Evolutionary conservation across 2,797 vertebrate genomes (phyloP).

Genomic region (Rhabdophis nuchalis): DNA sequence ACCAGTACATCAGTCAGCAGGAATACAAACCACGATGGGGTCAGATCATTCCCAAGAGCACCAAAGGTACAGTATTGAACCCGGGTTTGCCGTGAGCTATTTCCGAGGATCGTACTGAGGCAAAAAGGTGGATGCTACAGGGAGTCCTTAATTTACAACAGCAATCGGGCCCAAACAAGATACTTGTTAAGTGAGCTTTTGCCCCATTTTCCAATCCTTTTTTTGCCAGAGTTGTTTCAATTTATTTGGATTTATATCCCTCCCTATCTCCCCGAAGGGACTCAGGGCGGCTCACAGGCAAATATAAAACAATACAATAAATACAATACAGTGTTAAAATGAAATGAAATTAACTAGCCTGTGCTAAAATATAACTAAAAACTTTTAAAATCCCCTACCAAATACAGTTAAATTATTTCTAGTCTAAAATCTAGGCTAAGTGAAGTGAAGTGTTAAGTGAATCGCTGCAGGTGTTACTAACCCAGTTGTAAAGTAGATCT

Average conservation of each 20-base stretch:
- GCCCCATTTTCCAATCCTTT: not conserved
- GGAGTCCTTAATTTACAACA: not conserved
- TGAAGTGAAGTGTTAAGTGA: no score
- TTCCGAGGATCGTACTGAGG: not conserved
- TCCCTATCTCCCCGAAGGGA: no score
- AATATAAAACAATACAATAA: no score
- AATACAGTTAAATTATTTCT: no score
- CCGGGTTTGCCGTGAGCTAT: not conserved
- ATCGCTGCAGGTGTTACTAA: no score
- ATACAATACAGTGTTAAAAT: no score
- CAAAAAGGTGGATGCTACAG: not conserved
- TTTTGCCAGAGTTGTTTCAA: not conserved
- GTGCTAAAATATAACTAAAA: no score
- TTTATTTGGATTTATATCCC: no score
- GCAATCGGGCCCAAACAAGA: not conserved
- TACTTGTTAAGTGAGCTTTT: not conserved
- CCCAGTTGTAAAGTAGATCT: not conserved
- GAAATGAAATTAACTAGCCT: no score
- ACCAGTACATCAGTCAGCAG: slow-evolving; percentile 99
- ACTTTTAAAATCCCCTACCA: no score
- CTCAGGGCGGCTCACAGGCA: no score
- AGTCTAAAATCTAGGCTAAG: no score
- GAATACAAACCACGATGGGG: slow-evolving; percentile 99
- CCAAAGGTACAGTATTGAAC: slow-evolving; percentile 78
- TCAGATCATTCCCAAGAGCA: slow-evolving; percentile 97